These are phyloP conservation scores for Bhutanitis thaidina DNA, from an alignment of 2,888 invertebrate genomes.

Conservation along the genomic window DNA sequence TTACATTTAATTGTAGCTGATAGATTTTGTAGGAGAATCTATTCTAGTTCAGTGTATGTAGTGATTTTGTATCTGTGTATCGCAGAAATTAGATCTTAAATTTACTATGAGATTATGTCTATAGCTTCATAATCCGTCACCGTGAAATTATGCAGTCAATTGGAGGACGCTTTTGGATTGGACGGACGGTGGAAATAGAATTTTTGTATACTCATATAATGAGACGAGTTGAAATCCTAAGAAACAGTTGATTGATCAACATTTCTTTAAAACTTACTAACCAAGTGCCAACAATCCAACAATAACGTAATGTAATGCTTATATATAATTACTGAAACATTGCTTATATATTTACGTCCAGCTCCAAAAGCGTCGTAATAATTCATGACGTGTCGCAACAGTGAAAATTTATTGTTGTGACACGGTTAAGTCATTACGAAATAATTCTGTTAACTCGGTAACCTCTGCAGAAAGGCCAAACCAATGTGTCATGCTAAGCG, in stretches of 20 bases:
- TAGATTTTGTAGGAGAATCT: not conserved
- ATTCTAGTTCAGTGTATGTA: not conserved
- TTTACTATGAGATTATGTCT: not conserved
- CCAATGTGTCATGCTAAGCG: not conserved
- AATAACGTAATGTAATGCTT: not conserved
- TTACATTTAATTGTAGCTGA: not conserved
- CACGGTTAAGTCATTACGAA: too few species aligned
- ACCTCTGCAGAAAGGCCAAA: not conserved
- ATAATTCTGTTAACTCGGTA: too few species aligned
- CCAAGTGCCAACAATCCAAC: not conserved
- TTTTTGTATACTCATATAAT: too few species aligned
- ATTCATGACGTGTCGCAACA: not conserved
- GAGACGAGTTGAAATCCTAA: not conserved
- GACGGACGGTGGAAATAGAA: too few species aligned
- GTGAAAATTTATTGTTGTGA: not conserved
- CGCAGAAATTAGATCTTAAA: not conserved
- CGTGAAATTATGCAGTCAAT: not conserved
- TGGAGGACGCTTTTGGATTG: not conserved
- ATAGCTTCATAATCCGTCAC: not conserved
- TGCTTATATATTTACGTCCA: not conserved
- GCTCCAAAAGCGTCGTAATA: not conserved
- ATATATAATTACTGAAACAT: not conserved
- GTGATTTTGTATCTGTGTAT: not conserved
- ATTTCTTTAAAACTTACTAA: not conserved
- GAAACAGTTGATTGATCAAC: not conserved